Base-by-base conservation (phyloP, 1,140 invertebrate species). In the Tetraneura akinire region DNA sequence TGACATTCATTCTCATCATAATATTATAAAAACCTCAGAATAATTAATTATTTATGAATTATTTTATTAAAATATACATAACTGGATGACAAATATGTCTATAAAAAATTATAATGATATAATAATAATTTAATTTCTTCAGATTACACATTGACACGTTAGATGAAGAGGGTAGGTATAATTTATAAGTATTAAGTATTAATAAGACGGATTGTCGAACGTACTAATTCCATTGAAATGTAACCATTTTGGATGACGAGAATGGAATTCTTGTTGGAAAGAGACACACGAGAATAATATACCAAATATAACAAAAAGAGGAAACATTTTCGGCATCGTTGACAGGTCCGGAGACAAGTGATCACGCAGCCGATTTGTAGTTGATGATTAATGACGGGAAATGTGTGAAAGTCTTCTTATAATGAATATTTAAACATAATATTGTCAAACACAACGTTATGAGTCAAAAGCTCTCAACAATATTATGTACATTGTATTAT, bases 201-300 rank as follows among this genome's bases (percentile, higher is more conserved):
- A 14, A 68, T 68, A 68, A 68, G 3, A 23, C 13, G 21, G 60
- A n/a, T 42, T 42, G 62, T n/a, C 5, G 42, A 45, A 21, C 21
- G 64, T 45, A 37, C n/a, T 68, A n/a, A n/a, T n/a, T n/a, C n/a
- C n/a, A 68, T 68, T 68, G 21, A 68, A 68, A 68, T 68, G 37
- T 47, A n/a, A 68, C 47, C 42, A 68, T 68, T 68, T 68, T 68
- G 66, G 66, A 26, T 21, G 42, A 14, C n/a, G n/a, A n/a, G n/a
- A n/a, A n/a, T 68, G 47, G 42, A 37, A 47, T 68, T 68, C 42
- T 68, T 47, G 37, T 68, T n/a, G n/a, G 21, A 26, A 68, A 14
- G 45, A 11, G 9, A 47, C 1, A 68, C 42, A 47, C 6, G 42
- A n/a, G n/a, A 42, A 68, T 8, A 37, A 68, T 68, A 47, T 68